Evolutionary conservation across 2,113 vertebrate genomes (phyloP), one percentile per base, ranked within the genome.

Genomic region (Promerops cafer): DNA sequence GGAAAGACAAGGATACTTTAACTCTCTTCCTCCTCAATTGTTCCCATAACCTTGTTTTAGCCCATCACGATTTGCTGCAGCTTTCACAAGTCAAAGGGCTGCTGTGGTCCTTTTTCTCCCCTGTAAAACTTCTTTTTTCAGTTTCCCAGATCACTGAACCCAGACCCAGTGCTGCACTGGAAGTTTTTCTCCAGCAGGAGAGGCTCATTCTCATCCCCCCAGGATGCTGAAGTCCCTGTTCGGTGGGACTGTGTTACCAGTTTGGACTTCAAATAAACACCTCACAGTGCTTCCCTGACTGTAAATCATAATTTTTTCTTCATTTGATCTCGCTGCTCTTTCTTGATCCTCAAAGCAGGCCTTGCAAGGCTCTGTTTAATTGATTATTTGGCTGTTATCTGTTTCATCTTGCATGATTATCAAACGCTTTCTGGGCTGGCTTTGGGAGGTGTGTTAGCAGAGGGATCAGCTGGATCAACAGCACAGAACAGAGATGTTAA

Each of bases 391-490:
- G 71, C 93, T 90, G 76, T 85, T 96, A 85, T 72, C 95, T 72
- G 94, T 96, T 97, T 95, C 75, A 93, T 95, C 95, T 76, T 44
- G 42, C 33, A 15, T 26, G 86, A 85, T 88, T 68, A 92, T 31
- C 82, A 93, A 89, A 71, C 11, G 5, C 35, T 49, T 47, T 5
- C 88, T 92, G 87, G 89, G 89, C 94, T 94, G n/a, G 16, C 65
- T 89, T 83, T 82, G 92, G 84, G 70, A 83, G 82, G 71, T 85
- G 90, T 66, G 79, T 95, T 80, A 93, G 87, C 83, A 75, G 79
- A 91, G 95, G 87, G 84, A 94, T 74, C 93, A 93, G 83, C 60
- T 68, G 94, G 89, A 97, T 97, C 97, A 94, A 93, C 97, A 79
- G 76, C 89, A 63, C 93, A 89, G 88, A 57, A 95, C 82, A 87